Base-by-base conservation (phyloP, 2,113 vertebrate species). In the Centropus unirufus region DNA sequence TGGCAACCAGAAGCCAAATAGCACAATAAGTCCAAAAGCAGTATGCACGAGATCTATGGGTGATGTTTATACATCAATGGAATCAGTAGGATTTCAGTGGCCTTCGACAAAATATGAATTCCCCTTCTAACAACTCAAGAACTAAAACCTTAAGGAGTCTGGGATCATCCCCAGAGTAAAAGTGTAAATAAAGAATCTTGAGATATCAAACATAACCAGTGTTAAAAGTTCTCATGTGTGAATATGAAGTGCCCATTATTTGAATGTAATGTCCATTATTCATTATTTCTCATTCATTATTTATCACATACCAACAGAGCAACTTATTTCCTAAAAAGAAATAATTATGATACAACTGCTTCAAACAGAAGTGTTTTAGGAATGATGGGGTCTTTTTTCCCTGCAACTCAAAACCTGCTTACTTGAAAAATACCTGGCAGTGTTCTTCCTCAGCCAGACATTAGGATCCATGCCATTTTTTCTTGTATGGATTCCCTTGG, bases 231-330 rank as follows among this genome's bases (percentile, higher is more conserved):
- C 42, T 84, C 51, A 27, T 68, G 34, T 68, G 27, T 18, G 22
- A 77, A 74, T 88, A 54, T 13, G 11, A 54, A 69, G 36, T 76
- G 14, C 36, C 32, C 5, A 1, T 68, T 89, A 36, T 61, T 66
- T 77, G 47, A 78, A 39, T 12, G 16, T 66, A 57, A 40, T 18
- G 8, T 32, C 24, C 44, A 27, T 36, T 36, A 18, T 84, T 89
- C 0, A 0, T 62, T 64, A 15, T 46, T 79, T 75, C 47, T 66
- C 40, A 18, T 84, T 89, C 0, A 0, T 62, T 64, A 15, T 46
- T 79, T 75, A 47, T 66, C 40, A 26, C 12, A 57, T 47, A 44
- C 15, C 51, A 90, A 7, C 18, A 80, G 77, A 78, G 8, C 23
- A 51, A 40, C 14, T 85, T 88, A 29, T 22, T 83, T 92, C 24